These are phyloP conservation scores for Odocoileus hemionus DNA, from an alignment of 2,113 vertebrate species.

Conservation along the genomic window DNA sequence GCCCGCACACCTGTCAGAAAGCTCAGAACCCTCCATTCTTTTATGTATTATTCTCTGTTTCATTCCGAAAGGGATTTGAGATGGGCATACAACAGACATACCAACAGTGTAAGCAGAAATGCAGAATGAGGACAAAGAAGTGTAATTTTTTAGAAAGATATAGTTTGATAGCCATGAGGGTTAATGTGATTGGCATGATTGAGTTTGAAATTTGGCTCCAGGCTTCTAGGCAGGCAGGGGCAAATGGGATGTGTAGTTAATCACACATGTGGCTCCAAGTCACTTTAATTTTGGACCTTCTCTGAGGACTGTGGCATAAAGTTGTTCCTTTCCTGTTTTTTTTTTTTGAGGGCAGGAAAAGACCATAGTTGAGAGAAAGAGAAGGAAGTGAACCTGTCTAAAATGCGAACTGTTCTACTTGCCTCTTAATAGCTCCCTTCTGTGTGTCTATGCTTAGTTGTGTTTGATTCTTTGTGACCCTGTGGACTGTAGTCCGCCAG, in stretches of 20 bases:
- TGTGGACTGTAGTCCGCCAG: neutral
- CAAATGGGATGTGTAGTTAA: slow-evolving; percentile 17
- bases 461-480: neutral
- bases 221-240: neutral
- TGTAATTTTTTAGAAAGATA: neutral
- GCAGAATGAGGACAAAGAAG: neutral
- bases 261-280: slow-evolving; percentile 6
- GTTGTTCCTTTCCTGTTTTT: neutral
- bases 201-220: slow-evolving; percentile 23
- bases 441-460: neutral
- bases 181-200: neutral
- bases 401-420: neutral
- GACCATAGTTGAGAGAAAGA: neutral
- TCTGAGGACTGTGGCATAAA: neutral
- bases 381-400: neutral
- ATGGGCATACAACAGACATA: neutral
- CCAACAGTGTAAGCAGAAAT: neutral
- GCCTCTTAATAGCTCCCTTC: neutral
- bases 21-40: neutral
- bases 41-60: neutral
- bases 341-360: neutral
- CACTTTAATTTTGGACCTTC: slow-evolving; percentile 27
- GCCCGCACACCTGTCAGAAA: neutral
- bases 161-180: neutral
- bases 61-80: neutral